Percentiles rank a stretch among this genome's conserved stretches.
phyloP scores from a whole-genome alignment of 2,797 vertebrate species.

The Cossypha caffra region DNA sequence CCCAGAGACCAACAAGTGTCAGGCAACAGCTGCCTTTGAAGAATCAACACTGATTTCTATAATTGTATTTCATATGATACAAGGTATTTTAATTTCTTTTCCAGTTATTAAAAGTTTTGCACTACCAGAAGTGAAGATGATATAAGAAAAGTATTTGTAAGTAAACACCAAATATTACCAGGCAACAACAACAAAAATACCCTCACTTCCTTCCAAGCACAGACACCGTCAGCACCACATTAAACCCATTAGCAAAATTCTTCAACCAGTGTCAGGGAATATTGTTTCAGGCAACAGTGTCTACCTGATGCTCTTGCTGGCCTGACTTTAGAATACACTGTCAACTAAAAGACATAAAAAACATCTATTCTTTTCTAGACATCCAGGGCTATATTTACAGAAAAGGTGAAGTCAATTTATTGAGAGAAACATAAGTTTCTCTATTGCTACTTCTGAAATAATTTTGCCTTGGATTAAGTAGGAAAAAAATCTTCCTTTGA shows the following conservation, averaged over 20 bases:
- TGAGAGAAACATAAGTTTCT: neutral
- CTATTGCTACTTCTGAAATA: neutral
- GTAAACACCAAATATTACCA: conserved; percentile 37
- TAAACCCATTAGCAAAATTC: neutral
- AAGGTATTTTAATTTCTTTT: neutral
- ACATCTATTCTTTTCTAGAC: fast-evolving
- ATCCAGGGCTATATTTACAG: neutral
- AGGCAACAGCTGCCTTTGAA: neutral
- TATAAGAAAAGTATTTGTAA: neutral
- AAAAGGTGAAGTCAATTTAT: neutral
- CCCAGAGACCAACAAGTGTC: neutral
- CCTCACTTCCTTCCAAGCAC: conserved; percentile 23
- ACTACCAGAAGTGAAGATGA: neutral
- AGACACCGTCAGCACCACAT: neutral
- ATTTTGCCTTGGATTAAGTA: neutral
- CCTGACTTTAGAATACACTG: neutral
- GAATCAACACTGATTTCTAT: neutral
- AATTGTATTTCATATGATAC: neutral
- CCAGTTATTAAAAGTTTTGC: neutral
- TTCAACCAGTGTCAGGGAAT: neutral
- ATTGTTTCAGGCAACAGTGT: neutral
- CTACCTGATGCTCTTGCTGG: neutral
- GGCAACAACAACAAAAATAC: conserved; percentile 38
- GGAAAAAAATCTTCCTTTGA: neutral
- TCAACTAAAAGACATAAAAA: neutral